phyloP scores from a whole-genome alignment of 1,140 invertebrate species.

The Oscheius sp. region DNA sequence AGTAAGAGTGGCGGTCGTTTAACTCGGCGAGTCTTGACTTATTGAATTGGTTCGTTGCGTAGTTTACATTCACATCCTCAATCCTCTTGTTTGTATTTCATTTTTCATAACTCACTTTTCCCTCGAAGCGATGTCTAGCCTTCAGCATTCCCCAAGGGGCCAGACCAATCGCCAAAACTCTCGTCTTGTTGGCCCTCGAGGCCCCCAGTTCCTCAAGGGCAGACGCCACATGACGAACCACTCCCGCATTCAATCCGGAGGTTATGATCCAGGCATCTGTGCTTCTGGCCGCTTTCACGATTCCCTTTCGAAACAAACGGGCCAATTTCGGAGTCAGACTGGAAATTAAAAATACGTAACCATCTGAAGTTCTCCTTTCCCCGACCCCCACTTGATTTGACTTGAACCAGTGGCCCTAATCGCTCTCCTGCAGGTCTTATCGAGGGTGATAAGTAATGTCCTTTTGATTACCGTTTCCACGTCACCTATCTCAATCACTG shows the following conservation, averaged over 20 bases:
- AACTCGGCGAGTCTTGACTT: conserved; percentile 80
- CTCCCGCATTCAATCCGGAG: conserved; percentile 90
- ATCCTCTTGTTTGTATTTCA: conserved; percentile 44
- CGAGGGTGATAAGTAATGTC: background rate
- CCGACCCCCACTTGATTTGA: too few relatives aligned
- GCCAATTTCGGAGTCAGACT: conserved; percentile 85
- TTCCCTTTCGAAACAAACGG: conserved; percentile 86
- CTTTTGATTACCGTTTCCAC: background rate
- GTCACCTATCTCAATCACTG: conserved; percentile 3
- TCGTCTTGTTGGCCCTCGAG: conserved; percentile 19
- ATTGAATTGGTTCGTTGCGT: conserved; percentile 46
- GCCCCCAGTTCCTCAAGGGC: conserved; percentile 17
- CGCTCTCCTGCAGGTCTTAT: too few relatives aligned
- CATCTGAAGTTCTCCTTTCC: conserved; percentile 3
- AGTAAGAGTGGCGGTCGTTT: conserved; percentile 92
- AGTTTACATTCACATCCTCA: conserved; percentile 41
- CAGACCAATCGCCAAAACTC: conserved; percentile 74
- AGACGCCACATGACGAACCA: conserved; percentile 39
- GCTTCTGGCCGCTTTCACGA: conserved; percentile 92
- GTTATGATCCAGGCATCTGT: conserved; percentile 96
- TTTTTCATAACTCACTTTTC: conserved; percentile 64
- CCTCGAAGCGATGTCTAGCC: conserved; percentile 81
- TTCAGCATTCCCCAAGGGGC: conserved; percentile 97
- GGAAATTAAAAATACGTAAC: conserved; percentile 19
- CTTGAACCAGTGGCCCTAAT: too few relatives aligned